Evolutionary conservation across 2,113 vertebrate genomes (phyloP), one percentile per base, ranked within the genome.

Genomic region (Ibidorhyncha struthersii): DNA sequence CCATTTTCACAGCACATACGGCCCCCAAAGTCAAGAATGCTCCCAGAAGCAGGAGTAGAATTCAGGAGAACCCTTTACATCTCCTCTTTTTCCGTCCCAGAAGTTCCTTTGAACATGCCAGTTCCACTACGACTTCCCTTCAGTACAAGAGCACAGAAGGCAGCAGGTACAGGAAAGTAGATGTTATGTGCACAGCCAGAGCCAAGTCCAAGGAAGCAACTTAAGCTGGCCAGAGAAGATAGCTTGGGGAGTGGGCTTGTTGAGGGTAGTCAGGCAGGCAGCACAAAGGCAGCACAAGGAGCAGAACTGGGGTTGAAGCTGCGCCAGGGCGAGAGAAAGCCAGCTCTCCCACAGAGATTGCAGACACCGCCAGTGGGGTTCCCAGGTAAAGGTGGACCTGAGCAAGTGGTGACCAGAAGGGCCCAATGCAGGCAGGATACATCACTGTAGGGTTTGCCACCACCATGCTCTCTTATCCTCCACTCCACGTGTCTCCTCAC

Each of bases 101-200:
- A 56, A 52, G 32, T 61, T 93, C 38, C 58, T 95, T 55, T 61
- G 65, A 81, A 82, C 67, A 74, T 74, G 55, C 25, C 50, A 93
- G 41, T 45, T 85, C 50, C 79, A 61, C 58, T 55, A 32, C 30
- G 19, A 72, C 77, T 69, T 90, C 92, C 90, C 70, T 73, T 38
- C 27, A 74, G 29, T 17, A 79, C 71, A 76, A 11, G 7, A 91
- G 84, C 83, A 85, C 70, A 82, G 81, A 95, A 85, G 83, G 66
- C 65, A 97, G 92, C 89, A 59, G 90, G 63, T 40, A 89, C n/a
- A 34, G 84, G 65, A 73, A n/a, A 80, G 71, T 41, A 77, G 58
- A 79, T 88, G 93, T 63, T 88, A 94, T 76, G 67, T 90, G 84
- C 86, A 47, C 94, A 96, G 96, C 95, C 94, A 97, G 84, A 97